Base-by-base conservation (phyloP, 2,888 invertebrate genomes). In the Peribatodes rhomboidaria region DNA sequence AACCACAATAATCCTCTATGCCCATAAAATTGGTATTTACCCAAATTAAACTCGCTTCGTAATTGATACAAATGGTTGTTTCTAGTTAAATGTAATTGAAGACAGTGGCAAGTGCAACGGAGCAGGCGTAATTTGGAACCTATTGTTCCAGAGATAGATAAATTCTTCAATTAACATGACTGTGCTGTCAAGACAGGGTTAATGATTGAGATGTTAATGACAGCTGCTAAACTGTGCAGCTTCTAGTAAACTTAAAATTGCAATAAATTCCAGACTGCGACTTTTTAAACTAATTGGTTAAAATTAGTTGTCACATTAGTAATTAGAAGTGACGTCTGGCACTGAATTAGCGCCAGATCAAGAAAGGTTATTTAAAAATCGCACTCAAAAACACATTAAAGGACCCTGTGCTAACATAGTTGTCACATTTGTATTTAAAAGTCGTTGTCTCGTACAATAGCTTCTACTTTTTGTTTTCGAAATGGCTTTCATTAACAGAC, bases 51-150 rank as follows among this genome's bases (percentile, higher is more conserved):
- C 82, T 84, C 78, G 76, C 81, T 70, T 75, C 81, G 83, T 89
- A 92, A 93, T 92, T 93, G 92, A 92, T 87, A 93, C 85, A 89
- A 92, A 93, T 92, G 91, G 90, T 79, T 86, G 87, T 90, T 89
- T 81, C 86, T 85, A 89, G 88, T 92, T 92, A 87, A 88, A 83
- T 75, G 73, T 86, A 92, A 93, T 92, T 91, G 90, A 84, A 84
- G 80, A 80, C 78, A 73, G 69, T 68, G 77, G 75, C 82, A 83
- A 86, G 83, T 85, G 83, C 83, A 84, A 74, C 77, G 76, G 73
- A 74, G 75, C 75, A 58, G 46, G 60, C 57, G 61, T 64, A 74
- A 71, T 78, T 77, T 73, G 57, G 65, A 64, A 58, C 69, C 77
- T 79, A 77, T 82, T 79, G 77, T 69, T 76, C 67, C 68, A 55